phyloP scores from a whole-genome alignment of 2,888 invertebrate genomes.

The Tiliacea citrago region DNA sequence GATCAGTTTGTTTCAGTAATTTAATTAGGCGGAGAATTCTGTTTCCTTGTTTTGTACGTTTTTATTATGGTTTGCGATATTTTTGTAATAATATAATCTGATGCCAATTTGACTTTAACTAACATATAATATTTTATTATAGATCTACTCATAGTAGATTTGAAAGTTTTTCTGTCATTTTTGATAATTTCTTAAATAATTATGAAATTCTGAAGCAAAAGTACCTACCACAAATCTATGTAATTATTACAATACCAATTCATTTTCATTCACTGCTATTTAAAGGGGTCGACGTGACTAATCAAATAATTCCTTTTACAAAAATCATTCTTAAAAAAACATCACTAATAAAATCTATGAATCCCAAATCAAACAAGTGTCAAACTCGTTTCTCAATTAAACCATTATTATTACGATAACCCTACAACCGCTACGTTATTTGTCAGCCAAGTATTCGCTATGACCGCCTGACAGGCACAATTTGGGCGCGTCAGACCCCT shows the following conservation, averaged over 20 bases:
- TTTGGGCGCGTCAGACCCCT: constrained; percentile 77
- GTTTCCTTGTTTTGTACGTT: constrained; percentile 33
- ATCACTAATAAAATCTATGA: neutral
- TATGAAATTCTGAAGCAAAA: neutral
- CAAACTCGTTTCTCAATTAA: constrained; percentile 31
- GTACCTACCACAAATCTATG: neutral
- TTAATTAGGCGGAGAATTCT: constrained; percentile 57
- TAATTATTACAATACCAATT: neutral
- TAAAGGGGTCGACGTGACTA: neutral
- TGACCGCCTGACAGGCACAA: constrained; percentile 78
- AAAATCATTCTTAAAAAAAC: neutral
- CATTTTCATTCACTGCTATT: neutral
- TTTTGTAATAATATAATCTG: constrained; percentile 4
- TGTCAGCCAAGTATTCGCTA: constrained; percentile 72
- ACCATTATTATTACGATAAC: constrained; percentile 64
- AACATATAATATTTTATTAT: no score
- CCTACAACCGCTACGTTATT: constrained; percentile 73
- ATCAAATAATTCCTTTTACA: neutral
- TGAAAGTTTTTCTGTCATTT: neutral
- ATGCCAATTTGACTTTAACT: neutral
- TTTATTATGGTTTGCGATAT: constrained; percentile 18
- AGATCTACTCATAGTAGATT: neutral
- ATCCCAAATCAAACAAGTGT: constrained; percentile 36
- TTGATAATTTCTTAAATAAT: neutral
- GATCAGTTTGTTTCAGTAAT: constrained; percentile 66